Evolutionary conservation across 2,113 vertebrate species (phyloP).

Genomic region (Crotalus viridis): DNA sequence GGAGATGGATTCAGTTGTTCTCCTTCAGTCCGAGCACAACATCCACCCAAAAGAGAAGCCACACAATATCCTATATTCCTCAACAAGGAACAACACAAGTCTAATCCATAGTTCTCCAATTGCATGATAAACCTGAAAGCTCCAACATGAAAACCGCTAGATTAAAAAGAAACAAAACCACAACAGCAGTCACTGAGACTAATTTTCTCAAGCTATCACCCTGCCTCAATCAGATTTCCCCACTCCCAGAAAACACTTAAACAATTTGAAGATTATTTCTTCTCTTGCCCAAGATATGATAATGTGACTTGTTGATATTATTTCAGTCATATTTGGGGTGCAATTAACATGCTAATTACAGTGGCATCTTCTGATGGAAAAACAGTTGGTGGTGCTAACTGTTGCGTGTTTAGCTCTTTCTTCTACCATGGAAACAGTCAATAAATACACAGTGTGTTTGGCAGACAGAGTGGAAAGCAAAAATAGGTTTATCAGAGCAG

Average conservation of each 20-base stretch:
- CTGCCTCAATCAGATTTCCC: slow-evolving; percentile 49
- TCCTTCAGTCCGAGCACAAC: not conserved
- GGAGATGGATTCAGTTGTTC: not conserved
- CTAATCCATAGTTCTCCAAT: slow-evolving; percentile 5
- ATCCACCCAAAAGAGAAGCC: not conserved
- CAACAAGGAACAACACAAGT: slow-evolving; percentile 25
- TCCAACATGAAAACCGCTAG: slow-evolving; percentile 49
- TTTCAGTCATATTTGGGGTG: slow-evolving; percentile 56
- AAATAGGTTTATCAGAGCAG: not conserved
- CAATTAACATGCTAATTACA: slow-evolving; percentile 64
- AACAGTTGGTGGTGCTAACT: slow-evolving; percentile 53
- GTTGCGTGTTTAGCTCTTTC: slow-evolving; percentile 42
- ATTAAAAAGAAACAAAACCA: slow-evolving; percentile 27
- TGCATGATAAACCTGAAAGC: slow-evolving; percentile 42
- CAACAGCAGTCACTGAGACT: slow-evolving; percentile 24
- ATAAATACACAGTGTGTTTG: slow-evolving; percentile 19
- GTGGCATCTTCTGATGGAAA: slow-evolving; percentile 52
- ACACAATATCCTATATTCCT: slow-evolving; percentile 11
- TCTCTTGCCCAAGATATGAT: slow-evolving; percentile 59
- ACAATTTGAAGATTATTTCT: slow-evolving; percentile 61
- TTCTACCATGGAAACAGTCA: slow-evolving; percentile 49
- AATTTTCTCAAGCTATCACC: slow-evolving; percentile 55
- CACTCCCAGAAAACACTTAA: slow-evolving; percentile 57
- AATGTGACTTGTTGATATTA: slow-evolving; percentile 58
- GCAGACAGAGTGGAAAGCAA: not conserved